Evolutionary conservation across 2,888 invertebrate genomes (phyloP).

Genomic region (Drosophila niveifrons): DNA sequence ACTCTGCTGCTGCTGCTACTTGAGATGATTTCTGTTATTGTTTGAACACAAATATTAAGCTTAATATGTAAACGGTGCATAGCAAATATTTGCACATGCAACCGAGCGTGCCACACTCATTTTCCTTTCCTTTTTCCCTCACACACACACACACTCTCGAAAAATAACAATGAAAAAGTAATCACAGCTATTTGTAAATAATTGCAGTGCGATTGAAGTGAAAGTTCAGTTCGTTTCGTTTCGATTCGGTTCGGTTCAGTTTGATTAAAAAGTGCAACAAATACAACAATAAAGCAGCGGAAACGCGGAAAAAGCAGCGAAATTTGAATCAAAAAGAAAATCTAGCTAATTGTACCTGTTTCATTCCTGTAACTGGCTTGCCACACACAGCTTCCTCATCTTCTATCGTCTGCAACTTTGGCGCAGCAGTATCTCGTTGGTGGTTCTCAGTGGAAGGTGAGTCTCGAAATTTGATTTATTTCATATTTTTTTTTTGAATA

Average conservation of each 20-base stretch:
- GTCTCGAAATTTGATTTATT: constrained; percentile 27
- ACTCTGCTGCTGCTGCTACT: constrained; percentile 2
- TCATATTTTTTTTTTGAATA: constrained; percentile 2
- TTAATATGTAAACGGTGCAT: constrained; percentile 44
- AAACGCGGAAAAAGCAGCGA: no score
- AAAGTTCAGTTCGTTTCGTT: constrained; percentile 47
- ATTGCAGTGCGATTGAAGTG: constrained; percentile 52
- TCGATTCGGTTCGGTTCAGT: constrained; percentile 19
- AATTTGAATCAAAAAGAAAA: constrained; percentile 22
- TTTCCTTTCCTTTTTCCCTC: neutral
- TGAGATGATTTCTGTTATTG: constrained; percentile 38
- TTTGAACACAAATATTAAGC: constrained; percentile 50
- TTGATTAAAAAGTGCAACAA: constrained; percentile 24
- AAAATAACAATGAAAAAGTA: constrained; percentile 58
- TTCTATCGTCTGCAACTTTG: constrained; percentile 27
- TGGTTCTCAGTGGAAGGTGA: constrained; percentile 71
- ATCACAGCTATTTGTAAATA: constrained; percentile 56
- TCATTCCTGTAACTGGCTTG: constrained; percentile 23
- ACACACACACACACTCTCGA: constrained; percentile 7
- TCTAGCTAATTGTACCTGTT: constrained; percentile 50
- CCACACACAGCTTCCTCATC: constrained; percentile 31
- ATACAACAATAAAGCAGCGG: neutral
- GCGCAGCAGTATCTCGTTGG: constrained; percentile 68
- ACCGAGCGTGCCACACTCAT: constrained; percentile 25
- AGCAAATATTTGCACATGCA: constrained; percentile 44